Evolutionary conservation across 2,888 invertebrate species (phyloP).

Genomic region (Galeopsomyia nigrocyanea): DNA sequence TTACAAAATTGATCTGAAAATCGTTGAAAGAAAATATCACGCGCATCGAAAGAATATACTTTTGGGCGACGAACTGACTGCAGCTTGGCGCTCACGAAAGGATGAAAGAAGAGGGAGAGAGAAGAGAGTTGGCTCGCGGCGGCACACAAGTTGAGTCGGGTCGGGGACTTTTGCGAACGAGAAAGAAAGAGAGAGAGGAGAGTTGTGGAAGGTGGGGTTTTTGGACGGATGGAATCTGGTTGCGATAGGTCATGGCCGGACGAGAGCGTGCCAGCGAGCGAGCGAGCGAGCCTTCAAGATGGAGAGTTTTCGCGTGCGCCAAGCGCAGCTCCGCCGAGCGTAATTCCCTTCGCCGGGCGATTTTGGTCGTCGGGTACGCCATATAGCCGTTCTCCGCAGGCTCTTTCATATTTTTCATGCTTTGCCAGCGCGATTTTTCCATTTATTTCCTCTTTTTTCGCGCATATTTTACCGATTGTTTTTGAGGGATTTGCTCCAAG

Average conservation of each 20-base stretch:
- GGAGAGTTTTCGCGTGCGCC: slow-evolving; percentile 36
- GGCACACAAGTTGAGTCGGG: slow-evolving; percentile 23
- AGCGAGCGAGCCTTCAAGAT: slow-evolving; percentile 43
- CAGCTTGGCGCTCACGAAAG: too few relatives aligned
- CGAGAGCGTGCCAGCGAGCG: slow-evolving; percentile 19
- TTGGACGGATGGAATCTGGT: slow-evolving; percentile 49
- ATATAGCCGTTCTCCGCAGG: neutral
- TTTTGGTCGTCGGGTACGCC: slow-evolving; percentile 24
- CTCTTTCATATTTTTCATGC: neutral
- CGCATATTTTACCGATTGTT: neutral
- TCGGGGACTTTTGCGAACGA: slow-evolving; percentile 31
- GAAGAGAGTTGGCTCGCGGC: neutral
- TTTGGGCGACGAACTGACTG: too few relatives aligned
- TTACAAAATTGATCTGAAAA: too few relatives aligned
- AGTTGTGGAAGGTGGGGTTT: slow-evolving; percentile 42
- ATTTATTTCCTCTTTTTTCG: neutral
- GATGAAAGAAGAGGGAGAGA: neutral
- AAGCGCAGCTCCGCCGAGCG: slow-evolving; percentile 33
- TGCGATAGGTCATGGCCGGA: slow-evolving; percentile 49
- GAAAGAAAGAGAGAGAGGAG: slow-evolving; percentile 19
- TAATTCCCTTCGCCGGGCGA: slow-evolving; percentile 43
- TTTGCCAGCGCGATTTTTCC: neutral
- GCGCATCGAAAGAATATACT: too few relatives aligned
- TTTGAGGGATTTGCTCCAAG: neutral
- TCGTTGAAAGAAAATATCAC: too few relatives aligned